Percentiles rank a stretch among this genome's conserved stretches.
Evolutionary conservation across 1,140 invertebrate species (phyloP).

Genomic region (Vanessa tameamea): DNA sequence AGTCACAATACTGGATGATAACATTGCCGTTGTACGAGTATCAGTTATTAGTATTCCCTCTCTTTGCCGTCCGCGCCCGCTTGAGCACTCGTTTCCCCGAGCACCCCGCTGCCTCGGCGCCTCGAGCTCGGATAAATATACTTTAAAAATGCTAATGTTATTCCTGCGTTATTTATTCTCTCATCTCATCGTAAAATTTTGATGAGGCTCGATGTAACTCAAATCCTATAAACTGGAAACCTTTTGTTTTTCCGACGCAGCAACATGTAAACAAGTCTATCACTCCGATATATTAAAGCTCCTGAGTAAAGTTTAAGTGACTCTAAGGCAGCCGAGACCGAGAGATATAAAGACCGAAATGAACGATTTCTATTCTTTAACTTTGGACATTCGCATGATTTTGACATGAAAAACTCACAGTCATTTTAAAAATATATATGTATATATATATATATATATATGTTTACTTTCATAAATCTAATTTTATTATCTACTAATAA

Average conservation of each 20-base stretch:
- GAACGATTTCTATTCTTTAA: too few relatives aligned
- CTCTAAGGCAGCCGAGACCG: too few relatives aligned
- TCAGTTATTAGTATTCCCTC: not conserved
- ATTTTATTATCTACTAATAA: too few relatives aligned
- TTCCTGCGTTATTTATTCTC: conserved; percentile 23
- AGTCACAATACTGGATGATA: too few relatives aligned
- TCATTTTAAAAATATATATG: too few relatives aligned
- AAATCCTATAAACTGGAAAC: conserved; percentile 20
- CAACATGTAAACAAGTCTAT: not conserved
- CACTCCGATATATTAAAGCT: not conserved
- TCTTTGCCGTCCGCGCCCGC: not conserved
- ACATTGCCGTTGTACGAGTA: too few relatives aligned
- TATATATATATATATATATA: too few relatives aligned
- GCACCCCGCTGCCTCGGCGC: not conserved
- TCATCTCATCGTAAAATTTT: conserved; percentile 25
- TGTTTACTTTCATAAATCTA: too few relatives aligned
- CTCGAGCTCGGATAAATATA: conserved; percentile 10
- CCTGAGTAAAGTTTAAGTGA: too few relatives aligned
- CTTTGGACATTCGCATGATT: too few relatives aligned
- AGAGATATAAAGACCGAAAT: too few relatives aligned
- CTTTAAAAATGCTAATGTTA: conserved; percentile 29
- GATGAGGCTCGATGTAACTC: conserved; percentile 15
- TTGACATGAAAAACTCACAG: too few relatives aligned
- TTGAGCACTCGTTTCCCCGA: not conserved
- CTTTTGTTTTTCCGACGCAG: not conserved